Evolutionary conservation across 2,113 vertebrate genomes (phyloP).

Genomic region (Psilopogon haemacephalus): DNA sequence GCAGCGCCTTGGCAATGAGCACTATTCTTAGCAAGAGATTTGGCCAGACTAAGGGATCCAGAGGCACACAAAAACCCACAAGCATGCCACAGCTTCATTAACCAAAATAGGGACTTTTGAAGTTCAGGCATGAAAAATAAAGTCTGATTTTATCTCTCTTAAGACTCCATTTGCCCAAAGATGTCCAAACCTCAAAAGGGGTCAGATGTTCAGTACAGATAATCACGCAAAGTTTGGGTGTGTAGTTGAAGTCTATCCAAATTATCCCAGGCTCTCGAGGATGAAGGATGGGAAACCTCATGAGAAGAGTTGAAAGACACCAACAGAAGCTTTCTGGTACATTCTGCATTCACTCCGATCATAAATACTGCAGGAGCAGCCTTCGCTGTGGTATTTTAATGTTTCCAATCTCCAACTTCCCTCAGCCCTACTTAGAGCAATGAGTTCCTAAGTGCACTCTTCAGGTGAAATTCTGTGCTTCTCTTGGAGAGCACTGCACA

Average conservation of each 20-base stretch:
- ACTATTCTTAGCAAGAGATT: not conserved
- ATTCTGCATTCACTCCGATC: constrained; percentile 51
- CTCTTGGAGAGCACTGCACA: not conserved
- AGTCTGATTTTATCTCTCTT: constrained; percentile 55
- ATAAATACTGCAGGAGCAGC: constrained; percentile 66
- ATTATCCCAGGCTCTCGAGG: constrained; percentile 33
- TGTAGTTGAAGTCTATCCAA: constrained; percentile 55
- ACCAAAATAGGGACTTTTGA: constrained; percentile 51
- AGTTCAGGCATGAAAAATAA: constrained; percentile 60
- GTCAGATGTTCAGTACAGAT: constrained; percentile 67
- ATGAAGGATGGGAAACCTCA: constrained; percentile 38
- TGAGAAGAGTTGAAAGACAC: constrained; percentile 53
- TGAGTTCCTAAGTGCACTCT: not conserved
- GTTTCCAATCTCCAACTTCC: constrained; percentile 32
- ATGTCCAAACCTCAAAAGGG: constrained; percentile 64
- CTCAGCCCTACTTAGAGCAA: constrained; percentile 30
- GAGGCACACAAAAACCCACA: not conserved
- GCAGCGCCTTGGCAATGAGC: not conserved
- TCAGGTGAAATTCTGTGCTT: not conserved
- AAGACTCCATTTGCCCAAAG: constrained; percentile 58
- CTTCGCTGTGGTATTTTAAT: constrained; percentile 63
- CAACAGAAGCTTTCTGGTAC: constrained; percentile 55
- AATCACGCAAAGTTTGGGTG: constrained; percentile 52
- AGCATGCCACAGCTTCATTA: constrained; percentile 54
- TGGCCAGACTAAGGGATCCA: not conserved